These are phyloP conservation scores for Cyanoramphus novaezelandiae DNA, from an alignment of 2,113 vertebrate genomes.

Conservation along the genomic window DNA sequence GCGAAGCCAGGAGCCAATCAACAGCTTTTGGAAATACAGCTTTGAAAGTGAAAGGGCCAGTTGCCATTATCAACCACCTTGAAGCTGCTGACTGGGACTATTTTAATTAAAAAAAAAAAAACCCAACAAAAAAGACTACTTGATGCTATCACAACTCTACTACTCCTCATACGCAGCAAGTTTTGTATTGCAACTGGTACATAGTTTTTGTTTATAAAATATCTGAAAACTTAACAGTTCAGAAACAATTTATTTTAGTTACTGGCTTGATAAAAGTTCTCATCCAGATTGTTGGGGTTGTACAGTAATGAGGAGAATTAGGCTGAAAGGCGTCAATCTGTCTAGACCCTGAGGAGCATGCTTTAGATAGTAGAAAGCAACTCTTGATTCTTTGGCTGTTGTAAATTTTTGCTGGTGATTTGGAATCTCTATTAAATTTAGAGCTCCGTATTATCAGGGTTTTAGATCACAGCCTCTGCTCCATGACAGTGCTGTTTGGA, in stretches of 20 bases:
- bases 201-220: background rate
- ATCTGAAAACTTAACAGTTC: background rate
- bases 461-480: background rate
- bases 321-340: background rate
- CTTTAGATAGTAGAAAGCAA: background rate
- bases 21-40: background rate
- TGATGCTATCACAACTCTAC: background rate
- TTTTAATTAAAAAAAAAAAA: background rate
- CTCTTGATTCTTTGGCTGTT: background rate
- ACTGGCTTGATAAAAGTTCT: background rate
- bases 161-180: background rate
- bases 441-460: background rate
- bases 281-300: accelerated
- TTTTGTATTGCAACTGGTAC: background rate
- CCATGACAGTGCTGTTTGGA: background rate
- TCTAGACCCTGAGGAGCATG: background rate
- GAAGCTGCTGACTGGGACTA: background rate
- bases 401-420: background rate
- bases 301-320: background rate
- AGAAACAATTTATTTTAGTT: background rate
- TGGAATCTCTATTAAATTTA: background rate
- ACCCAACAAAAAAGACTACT: background rate
- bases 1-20: background rate
- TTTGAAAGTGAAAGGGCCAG: background rate
- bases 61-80: background rate